Evolutionary conservation across 1,140 invertebrate species (phyloP).

Genomic region (Orius laevigatus): DNA sequence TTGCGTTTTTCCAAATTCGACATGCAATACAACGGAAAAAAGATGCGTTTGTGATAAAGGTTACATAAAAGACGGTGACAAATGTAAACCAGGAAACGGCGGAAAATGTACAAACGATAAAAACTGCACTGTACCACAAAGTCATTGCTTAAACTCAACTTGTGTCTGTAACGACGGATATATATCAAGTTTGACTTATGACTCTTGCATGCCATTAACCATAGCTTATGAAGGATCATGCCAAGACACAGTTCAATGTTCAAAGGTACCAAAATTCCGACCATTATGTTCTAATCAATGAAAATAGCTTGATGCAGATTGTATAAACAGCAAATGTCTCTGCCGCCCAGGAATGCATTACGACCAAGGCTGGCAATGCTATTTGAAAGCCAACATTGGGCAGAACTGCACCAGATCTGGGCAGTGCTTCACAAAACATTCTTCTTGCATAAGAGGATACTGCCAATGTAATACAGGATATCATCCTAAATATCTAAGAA

Average conservation of each 20-base stretch:
- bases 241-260: conserved; percentile 7
- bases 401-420: conserved; percentile 1
- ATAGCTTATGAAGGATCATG: not conserved
- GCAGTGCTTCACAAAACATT: not conserved
- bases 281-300: not conserved
- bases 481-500: not conserved
- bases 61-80: conserved; percentile 7
- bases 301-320: not conserved
- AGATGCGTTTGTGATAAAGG: conserved; percentile 18
- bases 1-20: conserved; percentile 14
- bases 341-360: not conserved
- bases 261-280: conserved; percentile 5
- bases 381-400: not conserved
- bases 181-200: not conserved
- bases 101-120: not conserved
- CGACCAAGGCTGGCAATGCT: conserved; percentile 5
- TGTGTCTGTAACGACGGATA: conserved; percentile 1
- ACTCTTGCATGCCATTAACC: conserved; percentile 1
- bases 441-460: not conserved
- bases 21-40: conserved; percentile 12
- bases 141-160: not conserved
- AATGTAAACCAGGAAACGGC: conserved; percentile 7
- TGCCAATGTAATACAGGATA: conserved; percentile 3
- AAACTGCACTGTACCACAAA: conserved; percentile 1
- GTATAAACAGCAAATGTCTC: not conserved